Percentiles rank a stretch among this genome's conserved stretches.
Evolutionary conservation across 2,113 vertebrate species (phyloP).

Genomic region (Chloebia gouldiae): DNA sequence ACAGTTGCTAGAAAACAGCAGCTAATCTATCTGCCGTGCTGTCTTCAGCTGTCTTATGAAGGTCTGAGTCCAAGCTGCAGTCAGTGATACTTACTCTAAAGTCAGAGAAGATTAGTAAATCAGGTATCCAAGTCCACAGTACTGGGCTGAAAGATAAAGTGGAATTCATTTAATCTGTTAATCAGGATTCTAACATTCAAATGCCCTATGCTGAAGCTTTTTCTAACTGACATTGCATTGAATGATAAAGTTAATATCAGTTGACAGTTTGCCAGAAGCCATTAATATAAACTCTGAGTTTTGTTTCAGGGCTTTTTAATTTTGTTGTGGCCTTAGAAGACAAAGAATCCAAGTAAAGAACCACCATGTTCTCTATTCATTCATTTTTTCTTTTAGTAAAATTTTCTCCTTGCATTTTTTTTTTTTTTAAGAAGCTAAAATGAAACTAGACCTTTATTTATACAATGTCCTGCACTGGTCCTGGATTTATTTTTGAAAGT

Average conservation of each 20-base stretch:
- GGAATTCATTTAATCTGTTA: conserved; percentile 63
- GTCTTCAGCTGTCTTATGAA: background rate
- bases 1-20: conserved; percentile 34
- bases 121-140: background rate
- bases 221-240: conserved; percentile 62
- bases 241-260: conserved; percentile 69
- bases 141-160: conserved; percentile 46
- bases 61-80: conserved; percentile 26
- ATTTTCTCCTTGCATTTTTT: background rate
- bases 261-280: conserved; percentile 73
- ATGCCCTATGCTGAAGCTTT: conserved; percentile 53
- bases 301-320: conserved; percentile 67
- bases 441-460: conserved; percentile 70
- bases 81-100: conserved; percentile 43
- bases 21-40: conserved; percentile 19
- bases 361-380: background rate
- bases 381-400: background rate
- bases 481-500: conserved; percentile 72
- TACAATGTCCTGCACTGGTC: conserved; percentile 29
- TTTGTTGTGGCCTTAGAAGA: conserved; percentile 64
- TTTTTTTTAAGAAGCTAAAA: conserved; percentile 14
- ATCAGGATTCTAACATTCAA: conserved; percentile 68
- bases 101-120: conserved; percentile 40
- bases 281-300: conserved; percentile 65
- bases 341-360: conserved; percentile 33